Evolutionary conservation across 23 tunicate genomes (phyloP).

Genomic region (Phallusia fumigata): DNA sequence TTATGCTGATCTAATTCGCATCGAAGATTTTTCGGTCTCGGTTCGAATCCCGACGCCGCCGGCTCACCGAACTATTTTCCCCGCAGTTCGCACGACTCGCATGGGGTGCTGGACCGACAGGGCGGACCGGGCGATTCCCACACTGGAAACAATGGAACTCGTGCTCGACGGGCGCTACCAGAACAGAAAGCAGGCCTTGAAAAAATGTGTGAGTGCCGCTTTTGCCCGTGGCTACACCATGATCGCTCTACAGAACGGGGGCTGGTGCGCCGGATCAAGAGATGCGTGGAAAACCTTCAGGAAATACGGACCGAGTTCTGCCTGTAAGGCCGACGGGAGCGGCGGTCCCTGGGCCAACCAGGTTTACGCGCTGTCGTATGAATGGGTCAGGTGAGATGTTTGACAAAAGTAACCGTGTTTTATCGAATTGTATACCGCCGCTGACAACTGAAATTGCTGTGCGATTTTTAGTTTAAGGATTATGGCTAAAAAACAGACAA

Average conservation of each 20-base stretch:
- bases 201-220: slow-evolving; percentile 4
- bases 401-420: too few relatives aligned
- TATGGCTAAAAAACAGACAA: too few relatives aligned
- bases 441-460: too few relatives aligned
- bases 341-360: slow-evolving; percentile 36
- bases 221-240: not conserved
- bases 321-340: slow-evolving; percentile 18
- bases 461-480: too few relatives aligned
- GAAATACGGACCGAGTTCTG: slow-evolving; percentile 5
- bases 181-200: not conserved
- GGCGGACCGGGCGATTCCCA: slow-evolving; percentile 11
- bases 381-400: not conserved
- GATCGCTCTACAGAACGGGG: slow-evolving; percentile 27
- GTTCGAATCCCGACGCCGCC: too few relatives aligned
- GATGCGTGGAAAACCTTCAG: not conserved
- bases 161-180: not conserved
- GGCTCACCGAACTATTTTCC: too few relatives aligned
- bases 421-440: too few relatives aligned
- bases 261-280: slow-evolving; percentile 18
- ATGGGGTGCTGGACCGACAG: slow-evolving; percentile 11
- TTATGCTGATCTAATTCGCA: too few relatives aligned
- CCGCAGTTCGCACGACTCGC: slow-evolving; percentile 10
- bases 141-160: not conserved
- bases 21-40: too few relatives aligned
- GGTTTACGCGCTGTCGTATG: not conserved